Conservation (phyloP, 2,888 invertebrate species). For the Drosophila cracens region DNA sequence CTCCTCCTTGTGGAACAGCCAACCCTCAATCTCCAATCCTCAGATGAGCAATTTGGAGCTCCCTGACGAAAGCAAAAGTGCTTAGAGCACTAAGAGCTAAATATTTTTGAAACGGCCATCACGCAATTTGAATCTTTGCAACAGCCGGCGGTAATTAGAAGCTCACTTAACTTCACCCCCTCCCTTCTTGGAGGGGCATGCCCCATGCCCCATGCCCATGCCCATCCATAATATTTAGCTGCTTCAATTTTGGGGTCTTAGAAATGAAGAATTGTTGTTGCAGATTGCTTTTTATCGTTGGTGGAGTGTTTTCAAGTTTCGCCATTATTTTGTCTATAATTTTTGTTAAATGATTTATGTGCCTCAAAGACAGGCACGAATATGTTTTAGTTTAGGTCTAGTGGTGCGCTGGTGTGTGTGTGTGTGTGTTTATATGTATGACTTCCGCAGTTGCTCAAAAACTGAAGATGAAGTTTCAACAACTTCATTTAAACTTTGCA, state of each 20-base stretch:
- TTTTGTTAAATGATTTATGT: slow-evolving; percentile 56
- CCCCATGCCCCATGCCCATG: neutral
- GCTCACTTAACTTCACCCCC: slow-evolving; percentile 21
- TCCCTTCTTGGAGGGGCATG: neutral
- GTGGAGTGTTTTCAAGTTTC: slow-evolving; percentile 15
- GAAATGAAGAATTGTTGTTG: slow-evolving; percentile 19
- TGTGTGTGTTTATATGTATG: slow-evolving; percentile 10
- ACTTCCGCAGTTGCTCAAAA: slow-evolving; percentile 40
- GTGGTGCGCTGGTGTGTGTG: neutral
- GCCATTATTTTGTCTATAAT: slow-evolving; percentile 56
- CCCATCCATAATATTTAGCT: slow-evolving; percentile 5
- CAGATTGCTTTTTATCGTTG: slow-evolving; percentile 13
- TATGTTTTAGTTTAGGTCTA: slow-evolving; percentile 10
- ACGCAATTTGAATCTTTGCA: slow-evolving; percentile 49
- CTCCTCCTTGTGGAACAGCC: neutral
- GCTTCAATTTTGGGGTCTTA: slow-evolving; percentile 19
- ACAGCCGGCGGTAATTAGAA: slow-evolving; percentile 64
- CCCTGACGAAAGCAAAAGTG: slow-evolving; percentile 55
- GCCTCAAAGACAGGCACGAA: slow-evolving; percentile 7
- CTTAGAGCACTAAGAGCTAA: slow-evolving; percentile 4
- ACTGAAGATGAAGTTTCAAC: slow-evolving; percentile 49
- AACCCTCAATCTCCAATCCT: slow-evolving; percentile 7
- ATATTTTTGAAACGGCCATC: slow-evolving; percentile 36
- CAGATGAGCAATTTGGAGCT: slow-evolving; percentile 45
- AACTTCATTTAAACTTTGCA: slow-evolving; percentile 51